These are phyloP conservation scores for Phlogophora meticulosa DNA, from an alignment of 2,888 invertebrate species.

Conservation along the genomic window DNA sequence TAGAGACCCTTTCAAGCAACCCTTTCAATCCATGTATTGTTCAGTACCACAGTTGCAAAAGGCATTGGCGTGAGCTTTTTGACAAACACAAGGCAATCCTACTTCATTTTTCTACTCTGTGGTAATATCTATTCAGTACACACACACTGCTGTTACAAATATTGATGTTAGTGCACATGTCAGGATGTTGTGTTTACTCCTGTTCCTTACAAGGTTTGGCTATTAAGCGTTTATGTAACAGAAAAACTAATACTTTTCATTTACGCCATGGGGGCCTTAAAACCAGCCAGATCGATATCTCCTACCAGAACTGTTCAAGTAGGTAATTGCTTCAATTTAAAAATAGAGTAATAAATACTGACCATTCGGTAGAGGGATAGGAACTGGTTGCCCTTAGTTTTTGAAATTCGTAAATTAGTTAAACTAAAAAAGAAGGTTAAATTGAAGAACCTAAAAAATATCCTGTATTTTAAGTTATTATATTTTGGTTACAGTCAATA, in stretches of 20 bases:
- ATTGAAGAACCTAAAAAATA: conserved; percentile 1
- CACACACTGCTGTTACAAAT: conserved; percentile 62
- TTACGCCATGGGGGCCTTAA: neutral
- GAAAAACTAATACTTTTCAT: conserved; percentile 37
- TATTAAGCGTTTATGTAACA: conserved; percentile 48
- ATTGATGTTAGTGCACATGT: conserved; percentile 57
- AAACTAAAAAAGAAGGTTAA: neutral
- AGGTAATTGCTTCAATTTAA: conserved; percentile 22
- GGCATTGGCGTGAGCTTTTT: neutral
- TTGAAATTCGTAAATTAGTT: conserved; percentile 28
- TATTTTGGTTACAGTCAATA: conserved; percentile 26
- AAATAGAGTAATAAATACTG: conserved; percentile 9
- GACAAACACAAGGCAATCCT: neutral
- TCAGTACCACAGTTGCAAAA: neutral
- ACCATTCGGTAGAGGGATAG: neutral
- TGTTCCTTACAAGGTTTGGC: conserved; percentile 43
- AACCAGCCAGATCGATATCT: conserved; percentile 25
- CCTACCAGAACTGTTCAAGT: conserved; percentile 1
- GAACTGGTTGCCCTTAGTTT: neutral
- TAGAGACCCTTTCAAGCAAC: too few species aligned
- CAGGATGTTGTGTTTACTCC: conserved; percentile 46
- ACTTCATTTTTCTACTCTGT: conserved; percentile 12
- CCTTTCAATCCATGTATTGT: too few species aligned
- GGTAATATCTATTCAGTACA: conserved; percentile 10
- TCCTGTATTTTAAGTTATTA: conserved; percentile 17